Conservation (phyloP, 1,140 invertebrate species). For the Eueides isabella region DNA sequence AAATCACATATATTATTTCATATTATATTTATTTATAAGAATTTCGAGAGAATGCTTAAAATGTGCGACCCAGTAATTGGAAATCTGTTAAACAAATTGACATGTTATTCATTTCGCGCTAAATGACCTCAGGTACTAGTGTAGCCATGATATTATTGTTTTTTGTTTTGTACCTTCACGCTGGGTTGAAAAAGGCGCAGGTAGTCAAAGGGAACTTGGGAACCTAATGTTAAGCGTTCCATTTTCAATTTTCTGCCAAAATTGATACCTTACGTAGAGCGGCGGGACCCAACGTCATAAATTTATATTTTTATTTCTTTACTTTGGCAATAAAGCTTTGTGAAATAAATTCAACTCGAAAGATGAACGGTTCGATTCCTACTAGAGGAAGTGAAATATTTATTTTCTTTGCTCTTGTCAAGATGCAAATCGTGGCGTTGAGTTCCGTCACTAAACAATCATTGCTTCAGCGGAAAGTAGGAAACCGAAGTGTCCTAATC, state of each 20-base stretch:
- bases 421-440: neutral
- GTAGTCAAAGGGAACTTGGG: no score
- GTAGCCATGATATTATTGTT: neutral
- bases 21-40: neutral
- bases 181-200: no score
- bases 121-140: constrained; percentile 13
- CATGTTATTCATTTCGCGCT: constrained; percentile 3
- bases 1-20: no score
- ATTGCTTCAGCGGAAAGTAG: no score
- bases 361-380: neutral
- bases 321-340: no score
- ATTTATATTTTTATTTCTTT: no score
- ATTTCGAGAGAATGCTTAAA: neutral
- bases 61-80: constrained; percentile 5
- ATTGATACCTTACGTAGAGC: no score
- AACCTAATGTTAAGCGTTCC: no score
- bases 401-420: neutral
- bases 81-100: constrained; percentile 21
- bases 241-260: no score
- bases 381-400: neutral
- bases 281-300: no score
- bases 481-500: no score
- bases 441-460: neutral
- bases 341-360: no score
- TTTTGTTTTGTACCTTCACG: neutral